Percentiles rank a stretch among this genome's conserved stretches.
phyloP scores from a whole-genome alignment of 2,113 vertebrate species.

The Narcine bancroftii region DNA sequence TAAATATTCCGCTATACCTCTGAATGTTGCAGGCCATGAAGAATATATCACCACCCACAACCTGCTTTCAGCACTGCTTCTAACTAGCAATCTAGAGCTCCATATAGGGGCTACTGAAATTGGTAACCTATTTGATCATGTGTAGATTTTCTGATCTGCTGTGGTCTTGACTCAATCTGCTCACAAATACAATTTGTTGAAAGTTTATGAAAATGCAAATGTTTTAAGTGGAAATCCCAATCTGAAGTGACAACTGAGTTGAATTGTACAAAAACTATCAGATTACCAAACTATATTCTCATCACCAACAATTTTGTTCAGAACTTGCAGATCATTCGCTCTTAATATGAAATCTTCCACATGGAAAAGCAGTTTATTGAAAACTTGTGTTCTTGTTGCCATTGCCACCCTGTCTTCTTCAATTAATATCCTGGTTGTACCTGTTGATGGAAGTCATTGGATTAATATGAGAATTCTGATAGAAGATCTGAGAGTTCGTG shows the following conservation, averaged over 20 bases:
- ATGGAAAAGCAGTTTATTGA: background rate
- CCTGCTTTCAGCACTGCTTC: no score
- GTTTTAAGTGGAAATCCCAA: background rate
- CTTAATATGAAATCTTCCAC: background rate
- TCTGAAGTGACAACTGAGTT: background rate
- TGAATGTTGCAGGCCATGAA: background rate
- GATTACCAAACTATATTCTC: background rate
- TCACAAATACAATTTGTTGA: background rate
- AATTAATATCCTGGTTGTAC: slow-evolving; percentile 5
- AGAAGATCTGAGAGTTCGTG: background rate
- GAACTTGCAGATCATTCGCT: background rate
- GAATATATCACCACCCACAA: background rate
- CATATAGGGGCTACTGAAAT: background rate
- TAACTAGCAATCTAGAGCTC: background rate
- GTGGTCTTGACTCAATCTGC: background rate
- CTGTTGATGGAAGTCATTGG: slow-evolving; percentile 24
- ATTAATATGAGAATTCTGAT: background rate
- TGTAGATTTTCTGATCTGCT: background rate
- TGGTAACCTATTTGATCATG: background rate
- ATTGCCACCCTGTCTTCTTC: no score
- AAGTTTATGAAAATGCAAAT: background rate
- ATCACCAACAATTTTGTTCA: background rate
- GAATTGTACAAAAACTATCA: background rate
- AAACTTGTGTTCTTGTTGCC: background rate
- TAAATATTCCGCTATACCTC: background rate